phyloP scores from a whole-genome alignment of 2,797 vertebrate species.

The Anguilla pacifica region DNA sequence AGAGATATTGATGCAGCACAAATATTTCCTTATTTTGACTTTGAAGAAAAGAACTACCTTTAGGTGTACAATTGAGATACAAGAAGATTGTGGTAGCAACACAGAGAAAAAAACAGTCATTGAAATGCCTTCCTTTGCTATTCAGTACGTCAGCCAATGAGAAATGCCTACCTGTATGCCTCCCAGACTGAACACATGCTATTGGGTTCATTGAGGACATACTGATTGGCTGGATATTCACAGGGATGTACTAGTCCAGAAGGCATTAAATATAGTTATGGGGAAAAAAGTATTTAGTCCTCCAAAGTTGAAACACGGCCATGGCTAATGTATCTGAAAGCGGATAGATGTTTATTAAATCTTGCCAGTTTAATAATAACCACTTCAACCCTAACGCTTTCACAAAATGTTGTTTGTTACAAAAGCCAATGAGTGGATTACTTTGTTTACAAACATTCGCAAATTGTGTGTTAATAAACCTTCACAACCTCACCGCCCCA shows the following conservation, averaged over 20 bases:
- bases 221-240: not conserved
- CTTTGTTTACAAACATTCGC: conserved; percentile 32
- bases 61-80: not conserved
- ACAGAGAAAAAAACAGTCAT: not conserved
- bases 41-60: not conserved
- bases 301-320: not conserved
- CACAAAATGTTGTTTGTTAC: not conserved
- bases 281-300: not conserved
- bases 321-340: not conserved
- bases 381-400: conserved; percentile 20
- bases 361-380: conserved; percentile 26
- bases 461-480: not conserved
- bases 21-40: not conserved
- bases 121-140: not conserved
- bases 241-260: not conserved
- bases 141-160: not conserved
- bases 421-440: not conserved
- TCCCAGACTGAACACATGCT: not conserved
- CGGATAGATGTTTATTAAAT: not conserved
- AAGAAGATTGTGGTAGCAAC: not conserved
- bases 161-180: not conserved
- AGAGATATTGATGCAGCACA: not conserved
- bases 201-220: not conserved
- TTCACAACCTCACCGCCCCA: not conserved
- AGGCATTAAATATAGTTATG: not conserved